These are phyloP conservation scores for Lithodes maja DNA, from an alignment of 2,888 invertebrate genomes.

Conservation along the genomic window DNA sequence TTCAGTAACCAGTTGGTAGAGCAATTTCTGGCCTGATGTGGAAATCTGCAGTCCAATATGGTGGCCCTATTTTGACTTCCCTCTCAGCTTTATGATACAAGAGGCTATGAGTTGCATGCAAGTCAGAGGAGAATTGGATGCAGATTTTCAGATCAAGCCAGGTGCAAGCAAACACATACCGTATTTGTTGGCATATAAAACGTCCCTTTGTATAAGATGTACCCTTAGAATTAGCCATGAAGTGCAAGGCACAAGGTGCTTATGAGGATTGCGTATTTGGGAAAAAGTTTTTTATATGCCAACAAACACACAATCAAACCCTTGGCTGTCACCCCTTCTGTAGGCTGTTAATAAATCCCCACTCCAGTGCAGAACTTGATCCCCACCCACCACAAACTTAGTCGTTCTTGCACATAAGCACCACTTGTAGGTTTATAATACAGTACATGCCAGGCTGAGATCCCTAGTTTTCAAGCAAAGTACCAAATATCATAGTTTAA, in stretches of 20 bases:
- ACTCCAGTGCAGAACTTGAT: not conserved
- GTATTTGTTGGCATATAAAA: too few species aligned
- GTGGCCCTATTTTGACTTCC: too few species aligned
- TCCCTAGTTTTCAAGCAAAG: not conserved
- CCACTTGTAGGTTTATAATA: not conserved
- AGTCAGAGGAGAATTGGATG: not conserved
- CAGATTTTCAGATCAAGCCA: not conserved
- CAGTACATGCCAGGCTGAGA: not conserved
- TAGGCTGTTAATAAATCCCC: conserved; percentile 2
- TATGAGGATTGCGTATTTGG: too few species aligned
- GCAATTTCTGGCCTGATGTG: not conserved
- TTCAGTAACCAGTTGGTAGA: not conserved
- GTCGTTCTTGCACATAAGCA: not conserved
- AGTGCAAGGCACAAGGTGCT: too few species aligned
- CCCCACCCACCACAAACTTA: not conserved
- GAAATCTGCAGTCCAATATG: not conserved
- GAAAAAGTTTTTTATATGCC: too few species aligned
- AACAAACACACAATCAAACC: not conserved
- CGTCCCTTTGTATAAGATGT: too few species aligned
- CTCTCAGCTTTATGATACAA: too few species aligned
- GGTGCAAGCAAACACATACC: conserved; percentile 16
- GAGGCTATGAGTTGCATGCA: too few species aligned
- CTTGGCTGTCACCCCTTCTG: conserved; percentile 20
- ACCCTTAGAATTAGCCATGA: too few species aligned
- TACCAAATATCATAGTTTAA: too few species aligned